phyloP scores from a whole-genome alignment of 2,888 invertebrate genomes.

The Cheilosia vernalis region DNA sequence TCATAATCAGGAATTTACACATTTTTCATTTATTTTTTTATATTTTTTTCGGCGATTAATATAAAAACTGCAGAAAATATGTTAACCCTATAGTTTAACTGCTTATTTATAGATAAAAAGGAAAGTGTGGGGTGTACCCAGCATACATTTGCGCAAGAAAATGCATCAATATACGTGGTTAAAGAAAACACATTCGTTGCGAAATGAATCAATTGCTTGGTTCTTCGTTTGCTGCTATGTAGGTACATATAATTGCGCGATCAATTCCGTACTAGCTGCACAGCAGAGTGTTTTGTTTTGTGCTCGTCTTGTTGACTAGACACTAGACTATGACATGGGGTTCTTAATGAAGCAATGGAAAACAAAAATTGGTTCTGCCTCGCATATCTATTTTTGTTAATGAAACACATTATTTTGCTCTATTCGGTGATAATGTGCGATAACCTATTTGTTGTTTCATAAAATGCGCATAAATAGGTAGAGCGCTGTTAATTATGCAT shows the following conservation, averaged over 20 bases:
- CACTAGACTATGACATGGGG: not conserved
- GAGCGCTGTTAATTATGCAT: not conserved
- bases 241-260: constrained; percentile 42
- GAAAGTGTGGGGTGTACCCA: too few relatives aligned
- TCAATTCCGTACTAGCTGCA: constrained; percentile 34
- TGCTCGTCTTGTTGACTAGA: not conserved
- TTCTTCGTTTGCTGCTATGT: not conserved
- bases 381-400: not conserved
- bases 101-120: constrained; percentile 20
- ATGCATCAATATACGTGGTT: too few relatives aligned
- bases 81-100: constrained; percentile 21
- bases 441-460: constrained; percentile 38
- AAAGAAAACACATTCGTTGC: not conserved
- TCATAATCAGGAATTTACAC: constrained; percentile 68
- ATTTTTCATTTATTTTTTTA: constrained; percentile 22
- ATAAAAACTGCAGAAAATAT: constrained; percentile 33
- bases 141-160: not conserved
- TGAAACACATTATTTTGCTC: constrained; percentile 23
- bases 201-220: constrained; percentile 41
- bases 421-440: constrained; percentile 47
- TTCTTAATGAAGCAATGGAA: constrained; percentile 29
- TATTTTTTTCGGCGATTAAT: constrained; percentile 33
- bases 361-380: not conserved
- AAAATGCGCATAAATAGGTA: not conserved
- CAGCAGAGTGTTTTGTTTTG: constrained; percentile 1